These are phyloP conservation scores for Desoria tigrina DNA, from an alignment of 2,888 invertebrate genomes.

Conservation along the genomic window DNA sequence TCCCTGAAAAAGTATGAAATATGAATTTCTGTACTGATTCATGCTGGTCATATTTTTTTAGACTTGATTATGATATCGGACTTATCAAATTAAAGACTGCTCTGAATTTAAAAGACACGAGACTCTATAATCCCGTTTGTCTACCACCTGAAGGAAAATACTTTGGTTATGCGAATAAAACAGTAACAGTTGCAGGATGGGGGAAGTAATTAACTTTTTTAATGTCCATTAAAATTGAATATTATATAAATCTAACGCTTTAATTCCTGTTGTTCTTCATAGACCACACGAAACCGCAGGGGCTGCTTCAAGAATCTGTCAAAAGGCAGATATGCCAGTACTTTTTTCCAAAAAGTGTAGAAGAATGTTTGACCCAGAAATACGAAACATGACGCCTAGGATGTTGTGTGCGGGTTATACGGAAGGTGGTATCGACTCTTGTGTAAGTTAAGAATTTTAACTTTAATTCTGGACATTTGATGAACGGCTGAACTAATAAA, in stretches of 20 bases:
- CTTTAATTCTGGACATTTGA: no score
- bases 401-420: constrained; percentile 23
- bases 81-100: constrained; percentile 12
- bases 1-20: neutral
- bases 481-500: no score
- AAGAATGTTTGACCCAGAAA: no score
- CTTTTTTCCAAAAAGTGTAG: no score
- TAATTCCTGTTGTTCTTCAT: no score
- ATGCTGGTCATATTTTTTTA: no score
- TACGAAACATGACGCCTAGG: constrained; percentile 18
- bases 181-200: constrained; percentile 23
- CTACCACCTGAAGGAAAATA: neutral
- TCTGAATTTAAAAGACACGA: constrained; percentile 9
- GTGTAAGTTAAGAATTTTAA: constrained; percentile 18
- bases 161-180: constrained; percentile 10
- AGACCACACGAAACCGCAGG: constrained; percentile 21
- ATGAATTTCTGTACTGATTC: no score
- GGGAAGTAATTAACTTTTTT: constrained; percentile 5
- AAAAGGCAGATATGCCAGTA: constrained; percentile 22
- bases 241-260: no score
- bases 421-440: constrained; percentile 19
- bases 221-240: no score
- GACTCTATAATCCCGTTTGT: constrained; percentile 10
- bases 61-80: constrained; percentile 23
- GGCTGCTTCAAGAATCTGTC: constrained; percentile 18